These are phyloP conservation scores for Alentia gelatinosa DNA, from an alignment of 2,888 invertebrate species.

Conservation along the genomic window DNA sequence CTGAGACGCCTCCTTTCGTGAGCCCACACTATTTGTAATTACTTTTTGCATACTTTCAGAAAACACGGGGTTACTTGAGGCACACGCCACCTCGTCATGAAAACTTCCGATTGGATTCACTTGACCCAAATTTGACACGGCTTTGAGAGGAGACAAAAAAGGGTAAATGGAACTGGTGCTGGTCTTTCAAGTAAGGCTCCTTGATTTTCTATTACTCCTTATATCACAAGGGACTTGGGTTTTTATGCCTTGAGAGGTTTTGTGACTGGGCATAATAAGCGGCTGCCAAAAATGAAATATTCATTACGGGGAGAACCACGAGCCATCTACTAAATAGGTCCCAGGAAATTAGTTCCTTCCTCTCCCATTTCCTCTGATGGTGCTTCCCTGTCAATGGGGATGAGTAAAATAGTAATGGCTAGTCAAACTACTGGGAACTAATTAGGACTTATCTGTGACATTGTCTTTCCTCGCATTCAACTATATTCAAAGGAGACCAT, in stretches of 20 bases:
- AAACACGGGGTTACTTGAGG: not conserved
- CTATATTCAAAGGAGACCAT: not conserved
- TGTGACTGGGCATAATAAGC: constrained; percentile 34
- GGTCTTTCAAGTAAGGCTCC: constrained; percentile 24
- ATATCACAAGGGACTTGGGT: not conserved
- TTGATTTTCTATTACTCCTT: constrained; percentile 30
- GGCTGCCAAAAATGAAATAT: constrained; percentile 15
- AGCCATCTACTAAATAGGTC: constrained; percentile 21
- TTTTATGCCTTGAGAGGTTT: not conserved
- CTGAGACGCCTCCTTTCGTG: not conserved
- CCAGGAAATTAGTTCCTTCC: constrained; percentile 32
- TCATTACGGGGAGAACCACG: not conserved
- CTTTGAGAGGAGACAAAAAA: constrained; percentile 31
- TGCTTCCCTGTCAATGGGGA: not conserved
- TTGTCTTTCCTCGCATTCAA: not conserved
- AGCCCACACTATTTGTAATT: constrained; percentile 8
- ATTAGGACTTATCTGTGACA: not conserved
- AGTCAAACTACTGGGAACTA: not conserved
- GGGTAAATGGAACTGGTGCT: constrained; percentile 12
- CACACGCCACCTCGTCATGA: constrained; percentile 40
- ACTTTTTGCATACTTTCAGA: constrained; percentile 25
- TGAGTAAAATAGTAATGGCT: not conserved
- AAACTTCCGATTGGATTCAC: constrained; percentile 33
- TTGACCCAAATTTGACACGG: constrained; percentile 40
- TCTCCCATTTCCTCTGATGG: constrained; percentile 27